Percentiles rank a stretch among this genome's conserved stretches.
Conservation (phyloP, 2,888 invertebrate species). For the Pyralis farinalis region DNA sequence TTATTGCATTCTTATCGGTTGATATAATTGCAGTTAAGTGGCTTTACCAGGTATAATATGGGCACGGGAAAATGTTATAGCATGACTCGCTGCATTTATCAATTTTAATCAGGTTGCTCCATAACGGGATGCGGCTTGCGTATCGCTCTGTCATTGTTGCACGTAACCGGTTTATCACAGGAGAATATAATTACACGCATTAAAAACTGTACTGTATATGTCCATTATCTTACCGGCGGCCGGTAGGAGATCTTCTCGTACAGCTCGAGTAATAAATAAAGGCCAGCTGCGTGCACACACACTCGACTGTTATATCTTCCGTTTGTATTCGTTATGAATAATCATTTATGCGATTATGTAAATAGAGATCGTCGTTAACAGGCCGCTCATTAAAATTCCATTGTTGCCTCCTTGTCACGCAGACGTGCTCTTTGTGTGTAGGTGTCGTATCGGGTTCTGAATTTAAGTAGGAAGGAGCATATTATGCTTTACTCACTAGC, state of each 20-base stretch:
- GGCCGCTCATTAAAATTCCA: conserved; percentile 70
- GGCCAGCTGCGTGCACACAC: conserved; percentile 32
- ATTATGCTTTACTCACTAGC: not conserved
- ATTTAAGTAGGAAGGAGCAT: conserved; percentile 21
- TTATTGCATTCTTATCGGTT: conserved; percentile 4
- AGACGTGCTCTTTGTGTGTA: conserved; percentile 49
- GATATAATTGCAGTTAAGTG: conserved; percentile 5
- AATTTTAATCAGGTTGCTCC: not conserved
- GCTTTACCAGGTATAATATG: not conserved
- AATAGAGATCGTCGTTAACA: conserved; percentile 63
- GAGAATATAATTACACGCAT: not conserved
- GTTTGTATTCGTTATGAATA: conserved; percentile 64
- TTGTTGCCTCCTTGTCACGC: conserved; percentile 56
- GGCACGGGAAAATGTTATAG: conserved; percentile 1
- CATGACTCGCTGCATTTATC: not conserved
- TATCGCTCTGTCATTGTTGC: not conserved
- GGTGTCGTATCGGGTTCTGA: conserved; percentile 47
- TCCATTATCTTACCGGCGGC: conserved; percentile 46
- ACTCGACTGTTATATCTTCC: conserved; percentile 38
- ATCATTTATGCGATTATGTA: conserved; percentile 72
- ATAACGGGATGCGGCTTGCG: not conserved
- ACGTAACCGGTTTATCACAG: conserved; percentile 7
- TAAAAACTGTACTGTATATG: not conserved
- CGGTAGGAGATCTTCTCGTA: not conserved
- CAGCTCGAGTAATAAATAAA: conserved; percentile 30